Evolutionary conservation across 2,113 vertebrate genomes (phyloP), one percentile per base, ranked within the genome.

Genomic region (Callipepla californica): DNA sequence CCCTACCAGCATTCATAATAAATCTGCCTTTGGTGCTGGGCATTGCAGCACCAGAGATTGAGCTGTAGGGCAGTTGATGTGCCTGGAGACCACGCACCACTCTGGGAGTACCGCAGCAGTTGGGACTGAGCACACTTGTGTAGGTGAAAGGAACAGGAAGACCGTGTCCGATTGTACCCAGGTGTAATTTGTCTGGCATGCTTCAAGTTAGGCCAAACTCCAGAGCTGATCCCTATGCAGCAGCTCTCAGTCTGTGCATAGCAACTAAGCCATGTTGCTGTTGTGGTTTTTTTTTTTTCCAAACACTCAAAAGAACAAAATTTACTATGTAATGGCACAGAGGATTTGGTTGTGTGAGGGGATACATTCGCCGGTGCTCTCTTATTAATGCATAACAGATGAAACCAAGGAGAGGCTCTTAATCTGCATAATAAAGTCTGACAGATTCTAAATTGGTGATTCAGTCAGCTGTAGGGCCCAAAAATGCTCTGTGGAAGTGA

Each of bases 221-320:
- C 97, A 92, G 96, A 97, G 96, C 97, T 97, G 96, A 97, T 98
- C 95, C 94, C 53, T 93, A 81, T 88, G 85, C 95, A 94, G 85
- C 48, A 72, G 82, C 40, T 34, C 85, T 94, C 92, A 96, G 95
- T 94, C 96, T 96, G 90, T 92, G 96, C 97, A 88, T 97, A 97
- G 97, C 97, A 97, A 97, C 97, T 95, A 96, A 97, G 94, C 95
- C 7, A 0, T 48, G 90, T 82, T 92, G 88, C 90, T 94, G 92
- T 88, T 92, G 87, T 77, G 81, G 1, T 23, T 13, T 55, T 19
- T 81, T 95, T 85, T 94, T 91, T 87, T 26, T n/a, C n/a, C 0
- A 0, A 93, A 88, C 3, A 2, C 44, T 81, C 94, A 67, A 92
- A 97, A 85, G 96, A 95, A 95, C 94, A 95, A 96, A 97, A 96